phyloP scores from a whole-genome alignment of 2,888 invertebrate genomes.

The Mimachlamys varia region DNA sequence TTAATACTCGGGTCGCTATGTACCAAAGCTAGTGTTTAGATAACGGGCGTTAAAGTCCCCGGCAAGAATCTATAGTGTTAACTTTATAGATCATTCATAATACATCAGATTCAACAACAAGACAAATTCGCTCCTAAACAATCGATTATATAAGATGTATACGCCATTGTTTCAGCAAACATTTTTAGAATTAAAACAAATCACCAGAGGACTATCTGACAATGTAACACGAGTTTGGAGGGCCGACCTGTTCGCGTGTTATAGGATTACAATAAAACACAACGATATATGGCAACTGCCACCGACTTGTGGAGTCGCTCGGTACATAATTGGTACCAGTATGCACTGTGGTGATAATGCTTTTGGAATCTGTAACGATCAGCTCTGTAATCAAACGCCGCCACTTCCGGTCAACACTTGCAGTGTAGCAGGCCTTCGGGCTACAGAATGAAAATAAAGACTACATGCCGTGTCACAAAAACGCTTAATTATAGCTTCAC shows the following conservation, averaged over 20 bases:
- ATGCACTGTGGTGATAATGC: background rate
- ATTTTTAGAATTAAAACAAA: constrained; percentile 29
- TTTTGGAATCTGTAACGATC: background rate
- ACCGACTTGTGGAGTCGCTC: background rate
- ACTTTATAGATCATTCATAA: constrained; percentile 25
- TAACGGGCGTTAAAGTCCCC: background rate
- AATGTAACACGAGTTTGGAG: background rate
- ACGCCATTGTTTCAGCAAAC: constrained; percentile 28
- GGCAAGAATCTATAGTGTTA: background rate
- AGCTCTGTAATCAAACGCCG: background rate
- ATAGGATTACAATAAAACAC: background rate
- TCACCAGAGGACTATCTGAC: background rate
- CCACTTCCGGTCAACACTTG: background rate
- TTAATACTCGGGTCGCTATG: constrained; percentile 18
- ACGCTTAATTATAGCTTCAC: background rate
- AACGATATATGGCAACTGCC: background rate
- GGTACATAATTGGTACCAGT: background rate
- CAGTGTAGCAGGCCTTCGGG: background rate
- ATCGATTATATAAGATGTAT: background rate
- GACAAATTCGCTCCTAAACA: constrained; percentile 28
- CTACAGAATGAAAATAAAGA: background rate
- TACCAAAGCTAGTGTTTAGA: background rate
- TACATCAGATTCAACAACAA: constrained; percentile 6
- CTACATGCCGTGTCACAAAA: background rate
- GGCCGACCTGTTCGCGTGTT: background rate